A percentile compares a stretch with the other conserved stretches of the same genome.
Evolutionary conservation across 2,888 invertebrate species (phyloP).

Genomic region (Melieria picta): DNA sequence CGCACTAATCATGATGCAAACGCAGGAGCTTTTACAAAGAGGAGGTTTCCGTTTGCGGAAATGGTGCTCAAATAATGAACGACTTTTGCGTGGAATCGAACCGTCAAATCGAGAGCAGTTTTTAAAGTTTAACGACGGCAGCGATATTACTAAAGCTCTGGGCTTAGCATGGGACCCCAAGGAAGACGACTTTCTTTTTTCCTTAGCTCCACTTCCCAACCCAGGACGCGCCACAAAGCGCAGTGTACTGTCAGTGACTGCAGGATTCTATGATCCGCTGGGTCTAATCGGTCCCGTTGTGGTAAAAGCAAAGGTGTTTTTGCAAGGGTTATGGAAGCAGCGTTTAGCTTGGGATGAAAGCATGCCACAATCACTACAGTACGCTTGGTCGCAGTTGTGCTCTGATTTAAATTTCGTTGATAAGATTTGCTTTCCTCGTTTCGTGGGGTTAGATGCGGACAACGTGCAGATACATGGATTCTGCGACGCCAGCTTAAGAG

Average conservation of each 20-base stretch:
- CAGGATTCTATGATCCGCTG: slow-evolving; percentile 43
- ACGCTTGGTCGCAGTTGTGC: slow-evolving; percentile 2
- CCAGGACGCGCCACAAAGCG: slow-evolving; percentile 19
- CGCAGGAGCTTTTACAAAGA: slow-evolving; percentile 25
- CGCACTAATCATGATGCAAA: slow-evolving; percentile 32
- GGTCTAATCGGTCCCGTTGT: slow-evolving; percentile 71
- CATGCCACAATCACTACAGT: slow-evolving; percentile 19
- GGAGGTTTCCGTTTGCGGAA: slow-evolving; percentile 39
- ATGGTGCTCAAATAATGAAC: slow-evolving; percentile 39
- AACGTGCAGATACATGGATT: slow-evolving; percentile 36
- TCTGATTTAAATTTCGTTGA: background rate
- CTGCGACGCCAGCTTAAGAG: slow-evolving; percentile 33
- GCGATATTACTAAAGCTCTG: slow-evolving; percentile 26
- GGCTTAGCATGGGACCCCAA: slow-evolving; percentile 31
- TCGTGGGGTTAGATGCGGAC: slow-evolving; percentile 1
- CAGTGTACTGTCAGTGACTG: slow-evolving; percentile 34
- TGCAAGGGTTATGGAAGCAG: slow-evolving; percentile 41
- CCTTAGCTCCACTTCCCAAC: background rate
- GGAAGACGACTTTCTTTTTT: slow-evolving; percentile 15
- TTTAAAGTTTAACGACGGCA: slow-evolving; percentile 31
- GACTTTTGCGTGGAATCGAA: slow-evolving; percentile 12
- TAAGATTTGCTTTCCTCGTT: slow-evolving; percentile 1
- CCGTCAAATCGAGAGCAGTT: slow-evolving; percentile 13
- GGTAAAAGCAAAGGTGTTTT: slow-evolving; percentile 40
- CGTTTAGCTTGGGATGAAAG: slow-evolving; percentile 41